Evolutionary conservation across 2,113 vertebrate genomes (phyloP).

Genomic region (Brevimyrus niger): DNA sequence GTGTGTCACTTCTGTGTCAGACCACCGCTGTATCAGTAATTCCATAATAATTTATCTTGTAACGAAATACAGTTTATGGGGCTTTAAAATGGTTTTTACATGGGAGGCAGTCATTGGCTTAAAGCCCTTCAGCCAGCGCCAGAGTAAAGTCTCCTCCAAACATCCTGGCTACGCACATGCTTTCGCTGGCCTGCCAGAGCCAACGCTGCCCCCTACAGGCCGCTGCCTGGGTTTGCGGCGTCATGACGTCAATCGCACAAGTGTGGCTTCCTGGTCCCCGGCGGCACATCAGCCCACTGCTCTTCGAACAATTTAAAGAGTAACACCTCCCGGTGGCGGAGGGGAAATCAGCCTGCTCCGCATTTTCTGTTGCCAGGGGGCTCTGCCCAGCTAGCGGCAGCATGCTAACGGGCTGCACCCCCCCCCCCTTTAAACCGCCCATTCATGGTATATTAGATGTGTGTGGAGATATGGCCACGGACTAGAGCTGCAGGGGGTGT

Average conservation of each 20-base stretch:
- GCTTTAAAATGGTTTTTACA: not conserved
- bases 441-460: not conserved
- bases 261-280: not conserved
- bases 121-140: not conserved
- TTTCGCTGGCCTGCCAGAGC: not conserved
- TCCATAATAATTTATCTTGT: not conserved
- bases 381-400: not conserved
- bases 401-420: not conserved
- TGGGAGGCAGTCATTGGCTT: not conserved
- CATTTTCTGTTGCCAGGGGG: constrained; percentile 14
- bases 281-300: not conserved
- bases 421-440: not conserved
- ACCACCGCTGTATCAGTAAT: not conserved
- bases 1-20: not conserved
- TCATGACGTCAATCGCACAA: not conserved
- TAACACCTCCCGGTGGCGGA: not conserved
- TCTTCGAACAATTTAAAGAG: not conserved
- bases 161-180: not conserved
- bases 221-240: not conserved
- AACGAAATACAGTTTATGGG: not conserved
- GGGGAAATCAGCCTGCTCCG: not conserved
- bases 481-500: constrained; percentile 27
- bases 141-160: not conserved
- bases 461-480: not conserved
- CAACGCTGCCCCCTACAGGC: not conserved